Base-by-base conservation (phyloP, 1,140 invertebrate species). In the Eufriesea mexicana region DNA sequence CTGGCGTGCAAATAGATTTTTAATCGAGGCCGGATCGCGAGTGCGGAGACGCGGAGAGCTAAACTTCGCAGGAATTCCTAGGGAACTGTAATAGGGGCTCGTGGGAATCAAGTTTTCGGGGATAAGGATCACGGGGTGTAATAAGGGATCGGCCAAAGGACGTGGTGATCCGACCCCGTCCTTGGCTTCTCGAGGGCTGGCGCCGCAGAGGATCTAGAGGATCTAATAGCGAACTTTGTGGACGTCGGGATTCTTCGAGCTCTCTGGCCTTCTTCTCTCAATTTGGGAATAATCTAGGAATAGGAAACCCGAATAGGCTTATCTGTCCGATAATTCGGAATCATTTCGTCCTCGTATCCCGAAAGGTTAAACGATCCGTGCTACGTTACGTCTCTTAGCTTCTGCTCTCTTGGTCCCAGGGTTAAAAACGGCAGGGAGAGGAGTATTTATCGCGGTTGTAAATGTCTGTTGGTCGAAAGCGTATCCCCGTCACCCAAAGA, bases 381-480 rank as follows among this genome's bases (percentile, higher is more conserved):
- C 4, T 35, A 35, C 35, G 35, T 35, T 35, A 35, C 35, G 35
- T 35, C 35, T 4, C 1, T 35, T 35, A 35, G 35, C 35, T 35
- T 35, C 35, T 35, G 4, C 35, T 35, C 35, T 35, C n/a, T n/a
- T n/a, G n/a, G n/a, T n/a, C n/a, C n/a, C 35, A 4, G 35, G 35
- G 35, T 35, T 35, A 35, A 35, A 35, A 35, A 61, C 20, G 66
- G 61, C 75, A 77, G 12, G 47, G 12, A 49, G 47, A 9, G 5
- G 47, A 10, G 90, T 90, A 91, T 92, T 92, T 92, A 92, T 85
- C 80, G 82, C 54, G 85, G 89, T 87, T 90, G 87, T 90, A 92
- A 92, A 91, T 79, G 90, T 91, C 88, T 35, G 35, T 76, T 74
- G 72, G 80, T 80, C 47, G 9, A 49, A 49, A 49, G 76, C 47